Evolutionary conservation across 2,113 vertebrate genomes (phyloP), one percentile per base, ranked within the genome.

Genomic region (Gambusia holbrooki): DNA sequence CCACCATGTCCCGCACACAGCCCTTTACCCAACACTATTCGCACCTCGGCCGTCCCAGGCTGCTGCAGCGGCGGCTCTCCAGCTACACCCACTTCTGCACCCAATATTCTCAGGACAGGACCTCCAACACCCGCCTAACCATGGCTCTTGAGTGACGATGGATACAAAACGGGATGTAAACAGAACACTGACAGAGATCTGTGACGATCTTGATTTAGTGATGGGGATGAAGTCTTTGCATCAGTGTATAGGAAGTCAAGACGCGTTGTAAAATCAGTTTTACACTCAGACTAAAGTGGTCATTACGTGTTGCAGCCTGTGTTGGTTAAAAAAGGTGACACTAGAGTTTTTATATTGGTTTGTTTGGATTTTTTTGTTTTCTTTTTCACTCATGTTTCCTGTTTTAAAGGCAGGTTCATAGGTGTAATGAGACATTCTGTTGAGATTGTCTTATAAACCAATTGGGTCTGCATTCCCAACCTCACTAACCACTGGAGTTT

Each of bases 91-190:
- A 2, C 90, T 99, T 14, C 95, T 99, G 70, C 98, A 99, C 92
- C 98, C 98, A 74, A 98, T 99, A 81, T 99, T 99, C 96, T 99
- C 98, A 95, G 97, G 98, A 81, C 98, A 99, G 93, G 98, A 99
- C 94, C 96, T 99, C 87, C 98, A 99, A 90, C 98, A 99, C 66
- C 98, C 97, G 0, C 98, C 97, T 27, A 98, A 96, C 80, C 97
- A 99, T 1, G 98, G 98, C 88, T 98, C 98, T 77, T 99, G 97
- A 99, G 92, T 62, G 61, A 14, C 4, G 35, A 60, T 67, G 1
- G 30, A 66, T 69, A 32, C 51, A 64, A 72, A 73, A 40, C 62
- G 62, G 51, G 70, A 37, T 3, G 62, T 62, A 82, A 65, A 29
- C 79, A 11, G 58, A 14, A 35, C 69, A 74, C 72, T 83, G 69